phyloP scores from a whole-genome alignment of 2,888 invertebrate genomes.

The Ophioninae sp. region DNA sequence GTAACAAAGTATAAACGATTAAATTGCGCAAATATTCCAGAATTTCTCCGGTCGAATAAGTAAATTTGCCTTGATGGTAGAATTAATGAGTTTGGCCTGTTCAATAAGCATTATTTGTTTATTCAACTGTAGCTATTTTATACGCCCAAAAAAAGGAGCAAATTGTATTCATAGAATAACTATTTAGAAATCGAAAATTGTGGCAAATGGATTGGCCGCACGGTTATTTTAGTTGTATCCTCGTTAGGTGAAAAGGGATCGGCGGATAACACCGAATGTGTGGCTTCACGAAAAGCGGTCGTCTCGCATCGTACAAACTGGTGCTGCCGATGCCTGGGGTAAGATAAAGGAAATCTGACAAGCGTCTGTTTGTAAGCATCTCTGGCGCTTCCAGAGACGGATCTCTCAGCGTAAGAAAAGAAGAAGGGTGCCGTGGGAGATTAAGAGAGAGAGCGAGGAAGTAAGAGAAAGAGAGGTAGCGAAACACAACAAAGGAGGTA shows the following conservation, averaged over 20 bases:
- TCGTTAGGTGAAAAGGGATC: conserved; percentile 47
- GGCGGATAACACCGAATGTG: conserved; percentile 56
- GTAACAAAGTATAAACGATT: too few species aligned
- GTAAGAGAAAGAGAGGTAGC: conserved; percentile 20
- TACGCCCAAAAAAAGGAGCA: too few species aligned
- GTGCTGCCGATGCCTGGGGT: conserved; percentile 74
- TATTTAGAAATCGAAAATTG: too few species aligned
- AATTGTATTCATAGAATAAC: too few species aligned
- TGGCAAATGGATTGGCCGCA: not conserved
- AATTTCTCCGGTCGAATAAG: too few species aligned
- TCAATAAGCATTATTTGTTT: too few species aligned
- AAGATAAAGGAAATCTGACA: conserved; percentile 80
- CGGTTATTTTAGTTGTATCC: conserved; percentile 2
- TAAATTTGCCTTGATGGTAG: too few species aligned
- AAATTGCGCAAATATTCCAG: too few species aligned
- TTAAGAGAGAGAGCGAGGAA: conserved; percentile 16
- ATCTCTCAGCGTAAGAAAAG: conserved; percentile 47
- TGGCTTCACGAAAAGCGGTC: conserved; percentile 62
- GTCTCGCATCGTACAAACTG: conserved; percentile 46
- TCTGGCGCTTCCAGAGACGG: conserved; percentile 73
- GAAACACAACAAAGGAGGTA: conserved; percentile 52
- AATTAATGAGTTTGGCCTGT: too few species aligned
- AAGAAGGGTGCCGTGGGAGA: conserved; percentile 11
- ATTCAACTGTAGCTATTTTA: too few species aligned
- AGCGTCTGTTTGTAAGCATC: conserved; percentile 79